These are phyloP conservation scores for Galerucella nymphaeae DNA, from an alignment of 2,888 invertebrate species.

Conservation along the genomic window DNA sequence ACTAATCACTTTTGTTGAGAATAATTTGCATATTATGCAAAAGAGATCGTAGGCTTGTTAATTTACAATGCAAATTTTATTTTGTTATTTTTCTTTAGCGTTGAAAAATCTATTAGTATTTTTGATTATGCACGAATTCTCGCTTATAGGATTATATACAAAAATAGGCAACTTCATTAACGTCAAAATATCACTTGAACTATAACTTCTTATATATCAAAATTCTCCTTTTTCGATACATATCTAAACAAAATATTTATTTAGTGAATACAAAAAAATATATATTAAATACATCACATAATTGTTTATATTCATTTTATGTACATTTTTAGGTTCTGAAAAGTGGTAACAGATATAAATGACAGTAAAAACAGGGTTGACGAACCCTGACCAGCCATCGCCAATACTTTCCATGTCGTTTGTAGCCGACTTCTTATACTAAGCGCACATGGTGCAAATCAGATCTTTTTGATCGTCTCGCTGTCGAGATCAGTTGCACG, in stretches of 20 bases:
- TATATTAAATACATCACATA: neutral
- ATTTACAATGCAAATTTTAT: slow-evolving; percentile 17
- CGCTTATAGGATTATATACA: slow-evolving; percentile 23
- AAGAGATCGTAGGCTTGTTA: slow-evolving; percentile 15
- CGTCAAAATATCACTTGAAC: slow-evolving; percentile 40
- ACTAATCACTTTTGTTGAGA: neutral
- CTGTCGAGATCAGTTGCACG: no score
- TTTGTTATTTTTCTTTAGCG: neutral
- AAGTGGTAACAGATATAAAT: neutral
- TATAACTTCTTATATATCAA: slow-evolving; percentile 1
- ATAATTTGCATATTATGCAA: neutral
- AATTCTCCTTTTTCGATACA: slow-evolving; percentile 3
- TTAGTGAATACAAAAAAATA: neutral
- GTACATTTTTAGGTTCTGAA: neutral
- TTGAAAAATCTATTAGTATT: slow-evolving; percentile 3
- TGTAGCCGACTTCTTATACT: no score
- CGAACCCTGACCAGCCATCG: accelerated
- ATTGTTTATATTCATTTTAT: neutral
- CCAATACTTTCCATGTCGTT: no score
- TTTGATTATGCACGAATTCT: slow-evolving; percentile 22
- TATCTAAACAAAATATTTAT: neutral
- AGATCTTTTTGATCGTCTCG: no score
- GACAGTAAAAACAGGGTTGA: no score
- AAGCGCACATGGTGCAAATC: no score
- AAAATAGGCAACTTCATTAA: slow-evolving; percentile 39